These are phyloP conservation scores for Cassiopea xamachana DNA, from an alignment of 30 jellyfish, hydroid and myxozoan species.

Conservation along the genomic window DNA sequence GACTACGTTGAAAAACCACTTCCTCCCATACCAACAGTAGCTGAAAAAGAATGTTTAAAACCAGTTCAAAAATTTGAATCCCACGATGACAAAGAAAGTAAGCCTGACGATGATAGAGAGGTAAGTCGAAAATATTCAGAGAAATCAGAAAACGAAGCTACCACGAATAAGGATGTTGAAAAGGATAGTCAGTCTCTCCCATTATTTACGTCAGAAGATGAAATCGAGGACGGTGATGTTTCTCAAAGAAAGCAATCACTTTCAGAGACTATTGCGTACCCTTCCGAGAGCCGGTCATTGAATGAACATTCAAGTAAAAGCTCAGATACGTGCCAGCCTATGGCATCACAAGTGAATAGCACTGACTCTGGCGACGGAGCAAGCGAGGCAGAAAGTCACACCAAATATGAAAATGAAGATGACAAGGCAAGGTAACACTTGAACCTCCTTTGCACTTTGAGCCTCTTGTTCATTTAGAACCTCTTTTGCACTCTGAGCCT, in stretches of 20 bases:
- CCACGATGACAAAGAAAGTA: not conserved
- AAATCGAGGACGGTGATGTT: not conserved
- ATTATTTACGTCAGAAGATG: conserved; percentile 25
- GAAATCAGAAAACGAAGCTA: not conserved
- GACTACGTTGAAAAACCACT: conserved; percentile 42
- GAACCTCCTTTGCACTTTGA: not conserved
- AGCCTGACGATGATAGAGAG: not conserved
- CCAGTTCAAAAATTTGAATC: not conserved
- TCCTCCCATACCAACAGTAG: conserved; percentile 50
- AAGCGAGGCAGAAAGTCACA: not conserved
- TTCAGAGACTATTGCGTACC: not conserved
- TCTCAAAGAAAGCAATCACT: not conserved
- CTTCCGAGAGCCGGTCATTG: not conserved
- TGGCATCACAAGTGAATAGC: not conserved
- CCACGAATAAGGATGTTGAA: not conserved
- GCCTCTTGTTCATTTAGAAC: not conserved
- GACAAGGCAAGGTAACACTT: conserved; percentile 93
- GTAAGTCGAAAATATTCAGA: not conserved
- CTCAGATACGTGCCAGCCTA: not conserved
- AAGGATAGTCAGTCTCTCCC: conserved; percentile 1
- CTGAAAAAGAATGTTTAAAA: not conserved
- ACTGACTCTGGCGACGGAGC: not conserved
- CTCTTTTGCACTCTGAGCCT: not conserved
- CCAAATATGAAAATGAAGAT: not conserved
- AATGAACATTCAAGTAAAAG: not conserved